Conservation (phyloP, 2,113 vertebrate genomes). For the Onychostoma macrolepis region DNA sequence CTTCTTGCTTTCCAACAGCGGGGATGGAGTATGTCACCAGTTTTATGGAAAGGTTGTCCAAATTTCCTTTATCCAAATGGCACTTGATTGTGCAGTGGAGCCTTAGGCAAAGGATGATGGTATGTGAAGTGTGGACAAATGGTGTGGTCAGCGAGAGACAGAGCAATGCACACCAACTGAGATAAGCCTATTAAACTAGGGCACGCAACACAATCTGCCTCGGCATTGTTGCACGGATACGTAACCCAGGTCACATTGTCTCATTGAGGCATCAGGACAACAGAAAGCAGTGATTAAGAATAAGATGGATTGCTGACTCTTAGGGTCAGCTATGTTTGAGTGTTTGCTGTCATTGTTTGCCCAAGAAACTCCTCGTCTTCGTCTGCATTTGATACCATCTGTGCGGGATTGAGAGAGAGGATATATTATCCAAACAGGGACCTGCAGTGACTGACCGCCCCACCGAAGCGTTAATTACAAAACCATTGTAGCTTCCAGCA, state of each 20-base stretch:
- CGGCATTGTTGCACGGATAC: constrained; percentile 38
- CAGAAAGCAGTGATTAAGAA: constrained; percentile 67
- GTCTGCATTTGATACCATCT: constrained; percentile 74
- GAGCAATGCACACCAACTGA: constrained; percentile 29
- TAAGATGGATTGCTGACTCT: constrained; percentile 76
- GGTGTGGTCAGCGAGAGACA: constrained; percentile 25
- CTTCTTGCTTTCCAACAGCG: constrained; percentile 54
- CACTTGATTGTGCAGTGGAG: constrained; percentile 48
- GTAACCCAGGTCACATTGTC: constrained; percentile 52
- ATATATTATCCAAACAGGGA: constrained; percentile 69
- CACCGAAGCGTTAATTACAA: constrained; percentile 72
- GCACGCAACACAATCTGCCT: constrained; percentile 39
- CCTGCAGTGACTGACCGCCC: constrained; percentile 72
- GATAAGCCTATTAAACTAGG: constrained; percentile 40
- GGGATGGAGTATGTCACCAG: constrained; percentile 53
- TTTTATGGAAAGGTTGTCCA: constrained; percentile 71
- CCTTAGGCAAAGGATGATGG: constrained; percentile 48
- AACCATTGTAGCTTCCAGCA: constrained; percentile 77
- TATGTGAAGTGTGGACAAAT: constrained; percentile 64
- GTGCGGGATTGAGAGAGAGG: constrained; percentile 67
- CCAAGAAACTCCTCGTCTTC: constrained; percentile 61
- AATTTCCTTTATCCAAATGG: constrained; percentile 72
- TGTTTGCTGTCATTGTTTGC: constrained; percentile 80
- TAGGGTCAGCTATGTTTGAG: constrained; percentile 77
- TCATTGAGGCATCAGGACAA: constrained; percentile 38